Percentiles rank a stretch among this genome's conserved stretches.
These are phyloP conservation scores for Protophormia terraenovae DNA, from an alignment of 2,888 invertebrate genomes.

Conservation along the genomic window DNA sequence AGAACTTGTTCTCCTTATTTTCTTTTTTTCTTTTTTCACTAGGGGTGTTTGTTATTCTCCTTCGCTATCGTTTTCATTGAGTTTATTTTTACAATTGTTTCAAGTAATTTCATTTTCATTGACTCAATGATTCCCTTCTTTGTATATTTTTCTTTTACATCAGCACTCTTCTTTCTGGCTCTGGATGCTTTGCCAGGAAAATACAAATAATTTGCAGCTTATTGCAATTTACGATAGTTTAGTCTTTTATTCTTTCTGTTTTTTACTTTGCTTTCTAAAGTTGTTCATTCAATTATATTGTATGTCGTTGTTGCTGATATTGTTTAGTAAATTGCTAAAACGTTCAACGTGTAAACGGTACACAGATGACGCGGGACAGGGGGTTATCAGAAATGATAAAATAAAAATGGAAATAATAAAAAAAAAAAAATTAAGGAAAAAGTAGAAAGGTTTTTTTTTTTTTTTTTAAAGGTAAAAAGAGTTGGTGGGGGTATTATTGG, in stretches of 20 bases:
- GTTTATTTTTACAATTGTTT: constrained; percentile 44
- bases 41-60: neutral
- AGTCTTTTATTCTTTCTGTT: neutral
- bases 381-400: neutral
- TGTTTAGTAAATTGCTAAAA: neutral
- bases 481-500: neutral
- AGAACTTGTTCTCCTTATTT: no score
- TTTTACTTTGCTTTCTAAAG: neutral
- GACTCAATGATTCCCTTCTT: constrained; percentile 5
- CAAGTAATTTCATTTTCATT: constrained; percentile 45
- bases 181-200: neutral
- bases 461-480: neutral
- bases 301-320: neutral
- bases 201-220: constrained; percentile 41
- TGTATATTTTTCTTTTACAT: neutral
- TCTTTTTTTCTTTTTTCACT: neutral
- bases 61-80: constrained; percentile 39
- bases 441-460: neutral
- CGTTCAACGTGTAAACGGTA: neutral
- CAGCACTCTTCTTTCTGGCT: neutral
- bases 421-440: neutral
- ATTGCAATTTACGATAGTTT: constrained; percentile 18
- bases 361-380: neutral
- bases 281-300: constrained; percentile 32
- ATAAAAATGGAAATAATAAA: neutral